Conservation (phyloP, 2,797 vertebrate species). For the Valencia hispanica region DNA sequence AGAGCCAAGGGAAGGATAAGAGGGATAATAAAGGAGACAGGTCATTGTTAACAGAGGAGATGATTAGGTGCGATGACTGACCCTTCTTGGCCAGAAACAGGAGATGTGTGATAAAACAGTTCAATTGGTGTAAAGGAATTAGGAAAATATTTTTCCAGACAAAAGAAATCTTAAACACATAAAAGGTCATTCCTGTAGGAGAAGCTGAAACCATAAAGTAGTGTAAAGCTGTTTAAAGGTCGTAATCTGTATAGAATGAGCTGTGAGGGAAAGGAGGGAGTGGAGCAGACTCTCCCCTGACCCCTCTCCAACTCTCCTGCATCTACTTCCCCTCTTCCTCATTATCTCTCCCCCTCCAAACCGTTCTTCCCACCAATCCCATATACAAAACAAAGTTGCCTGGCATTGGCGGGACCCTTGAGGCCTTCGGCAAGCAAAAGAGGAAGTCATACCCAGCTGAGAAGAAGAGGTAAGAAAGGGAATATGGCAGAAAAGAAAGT, state of each 20-base stretch:
- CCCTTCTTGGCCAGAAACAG: conserved; percentile 46
- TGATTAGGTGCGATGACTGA: conserved; percentile 76
- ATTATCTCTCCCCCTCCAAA: conserved; percentile 70
- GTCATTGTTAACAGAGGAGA: conserved; percentile 71
- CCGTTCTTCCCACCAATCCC: conserved; percentile 65
- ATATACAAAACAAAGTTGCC: conserved; percentile 82
- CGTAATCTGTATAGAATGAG: conserved; percentile 76
- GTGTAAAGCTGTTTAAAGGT: conserved; percentile 65
- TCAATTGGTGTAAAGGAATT: conserved; percentile 16
- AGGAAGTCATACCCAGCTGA: conserved; percentile 67
- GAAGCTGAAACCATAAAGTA: conserved; percentile 27
- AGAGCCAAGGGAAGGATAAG: conserved; percentile 47
- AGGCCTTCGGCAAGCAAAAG: conserved; percentile 65
- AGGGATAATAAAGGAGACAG: conserved; percentile 68
- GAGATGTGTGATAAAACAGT: conserved; percentile 21
- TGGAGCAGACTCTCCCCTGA: conserved; percentile 76
- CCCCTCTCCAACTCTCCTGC: conserved; percentile 68
- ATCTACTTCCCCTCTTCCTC: conserved; percentile 69
- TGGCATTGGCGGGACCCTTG: conserved; percentile 76
- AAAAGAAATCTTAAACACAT: conserved; percentile 8
- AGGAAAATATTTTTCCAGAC: conserved; percentile 17
- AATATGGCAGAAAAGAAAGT: conserved; percentile 28
- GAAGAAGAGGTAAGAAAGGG: conserved; percentile 64
- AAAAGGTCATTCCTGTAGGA: neutral
- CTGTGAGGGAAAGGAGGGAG: conserved; percentile 74